Evolutionary conservation across 2,113 vertebrate genomes (phyloP), one percentile per base, ranked within the genome.

Genomic region (Hypanus sabinus): DNA sequence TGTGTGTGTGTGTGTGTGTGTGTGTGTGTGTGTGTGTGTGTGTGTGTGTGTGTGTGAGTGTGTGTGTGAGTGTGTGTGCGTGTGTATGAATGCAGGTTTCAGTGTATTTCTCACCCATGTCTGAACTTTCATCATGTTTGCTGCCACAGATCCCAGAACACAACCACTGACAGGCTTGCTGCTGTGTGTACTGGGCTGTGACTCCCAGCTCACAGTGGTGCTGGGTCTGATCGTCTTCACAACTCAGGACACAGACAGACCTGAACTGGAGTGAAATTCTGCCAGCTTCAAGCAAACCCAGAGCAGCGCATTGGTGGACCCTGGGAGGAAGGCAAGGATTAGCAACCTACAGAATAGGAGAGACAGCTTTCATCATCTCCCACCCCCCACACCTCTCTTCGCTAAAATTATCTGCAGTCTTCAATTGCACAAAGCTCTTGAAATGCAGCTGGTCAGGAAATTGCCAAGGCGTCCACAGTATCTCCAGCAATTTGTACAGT

Each of bases 381-480:
- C 46, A 3, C 62, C 62, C 62, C 62, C 62, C 2, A 46, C 46
- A 46, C 1, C 27, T 85, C 24, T 16, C 36, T 38, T 81, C 94
- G 95, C 96, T 97, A 97, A 97, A 97, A 97, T 97, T 97, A 97
- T 96, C 96, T 94, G 4, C 95, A 95, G 94, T 93, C 94, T 95
- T 94, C 95, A 95, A 95, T 95, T 94, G 36, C 77, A 93, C 46
- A 24, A 94, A 94, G 95, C 96, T 95, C 96, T 96, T 95, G 95
- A 96, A 97, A 95, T 95, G 97, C 97, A 98, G 97, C 97, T 97
- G 97, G 97, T 97, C 97, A 98, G 98, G 97, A 98, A 98, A 98
- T 98, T 97, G 96, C 97, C 97, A 96, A 96, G 95, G 96, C 97
- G 96, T 96, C 96, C 96, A 96, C 96, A 96, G 98, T 97, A 97